Base-by-base conservation (phyloP, 2,888 invertebrate genomes). In the Nephrocerus scutellatus region DNA sequence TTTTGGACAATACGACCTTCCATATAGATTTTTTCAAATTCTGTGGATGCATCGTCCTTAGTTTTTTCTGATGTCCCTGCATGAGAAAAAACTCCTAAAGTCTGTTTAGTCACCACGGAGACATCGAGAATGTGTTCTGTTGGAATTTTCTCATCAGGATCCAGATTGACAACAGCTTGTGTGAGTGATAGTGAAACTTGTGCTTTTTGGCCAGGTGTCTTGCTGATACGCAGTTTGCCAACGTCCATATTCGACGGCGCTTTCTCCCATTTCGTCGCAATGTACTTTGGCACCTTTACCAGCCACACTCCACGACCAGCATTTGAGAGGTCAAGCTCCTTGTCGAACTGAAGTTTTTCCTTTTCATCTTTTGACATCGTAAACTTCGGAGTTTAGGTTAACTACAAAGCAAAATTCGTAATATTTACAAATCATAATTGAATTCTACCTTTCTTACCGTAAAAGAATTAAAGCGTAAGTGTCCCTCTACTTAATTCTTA, bases 1-100 rank as follows among this genome's bases (percentile, higher is more conserved):
- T 92, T 88, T 63, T 95, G 93, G n/a, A 91, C 90, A 55, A 96
- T 93, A 61, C 87, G 80, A 0, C 96, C 96, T 70, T 93, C 92
- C 79, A 96, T 82, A 46, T 77, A 81, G 5, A 93, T 71, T 60
- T 89, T 89, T 55, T 90, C 89, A 22, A 78, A 73, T 67, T 88
- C 88, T 23, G 84, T 82, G 28, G 81, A 72, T 24, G 80, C 68
- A 64, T 82, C 81, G 3, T 76, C 73, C 60, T 75, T 54, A 3
- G 46, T 46, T 21, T 51, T 50, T 14, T 57, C 57, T 5, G 54
- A 44, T 16, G 61, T 83, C 34, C 75, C 76, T 51, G 78, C 75
- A 70, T 91, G 89, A 16, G 92, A 90, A 67, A 93, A 92, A 10
- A 95, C 91, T 30, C 90, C 92, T 43, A 96, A 72, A 14, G 88